Evolutionary conservation across 2,113 vertebrate species (phyloP).

Genomic region (Nettapus auritus): DNA sequence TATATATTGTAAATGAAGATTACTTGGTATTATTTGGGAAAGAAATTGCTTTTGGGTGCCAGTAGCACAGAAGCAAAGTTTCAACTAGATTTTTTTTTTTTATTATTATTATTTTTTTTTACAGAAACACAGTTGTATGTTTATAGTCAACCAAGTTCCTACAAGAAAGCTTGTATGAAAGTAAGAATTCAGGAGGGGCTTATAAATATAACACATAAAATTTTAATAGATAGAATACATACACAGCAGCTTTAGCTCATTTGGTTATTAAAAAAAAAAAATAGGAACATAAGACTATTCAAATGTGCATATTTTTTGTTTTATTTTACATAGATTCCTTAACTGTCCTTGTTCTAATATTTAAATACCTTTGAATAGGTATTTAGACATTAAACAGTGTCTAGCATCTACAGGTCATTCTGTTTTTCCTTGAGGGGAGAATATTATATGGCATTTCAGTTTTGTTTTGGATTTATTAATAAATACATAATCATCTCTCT

Average conservation of each 20-base stretch:
- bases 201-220: neutral
- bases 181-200: neutral
- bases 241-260: neutral
- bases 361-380: neutral
- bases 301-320: neutral
- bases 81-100: neutral
- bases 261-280: neutral
- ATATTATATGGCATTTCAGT: neutral
- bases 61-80: neutral
- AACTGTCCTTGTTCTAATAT: neutral
- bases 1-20: neutral
- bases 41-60: neutral
- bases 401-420: neutral
- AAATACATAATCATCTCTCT: neutral
- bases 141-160: neutral
- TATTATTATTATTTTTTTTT: too few relatives aligned
- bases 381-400: neutral
- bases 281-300: neutral
- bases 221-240: neutral
- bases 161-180: neutral
- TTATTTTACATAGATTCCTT: neutral
- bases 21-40: neutral
- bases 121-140: neutral
- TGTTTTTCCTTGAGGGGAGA: neutral
- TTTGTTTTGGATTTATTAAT: neutral